Evolutionary conservation across 1,140 invertebrate genomes (phyloP), one percentile per base, ranked within the genome.

Genomic region (Calephelis nemesis): DNA sequence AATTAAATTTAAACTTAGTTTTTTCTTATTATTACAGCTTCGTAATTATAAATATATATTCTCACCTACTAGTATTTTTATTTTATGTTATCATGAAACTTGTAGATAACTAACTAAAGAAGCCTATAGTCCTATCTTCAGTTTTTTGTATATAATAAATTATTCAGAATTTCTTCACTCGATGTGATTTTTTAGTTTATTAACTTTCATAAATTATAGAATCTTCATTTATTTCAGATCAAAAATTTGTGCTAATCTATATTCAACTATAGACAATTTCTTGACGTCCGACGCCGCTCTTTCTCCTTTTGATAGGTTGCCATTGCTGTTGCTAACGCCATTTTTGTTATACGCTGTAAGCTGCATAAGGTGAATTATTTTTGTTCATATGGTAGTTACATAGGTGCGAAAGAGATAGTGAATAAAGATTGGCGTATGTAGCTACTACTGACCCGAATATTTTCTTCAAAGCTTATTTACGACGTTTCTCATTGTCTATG

Each of bases 401-500:
- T 76, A 68, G 81, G 88, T 89, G 83, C 62, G 82, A 90, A 83
- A 84, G 86, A 89, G 89, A 88, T 63, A 81, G 68, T 66, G 9
- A 65, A 79, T 75, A 76, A 7, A 48, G 70, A 82, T 74, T 75
- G 71, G n/a, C n/a, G 62, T 86, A 88, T 64, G 85, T 66, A 89
- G 86, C 88, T 88, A 81, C 79, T 63, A 88, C 74, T 86, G 76
- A 83, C 75, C 84, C 73, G 87, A 91, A 91, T 91, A 91, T 91
- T 91, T 91, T 91, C 88, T 88, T 88, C 83, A 81, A 88, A 91
- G 83, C 88, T 91, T 91, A 91, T 91, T 91, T 91, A 91, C 87
- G 87, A 91, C 89, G 87, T 90, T 91, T 90, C 87, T 91, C 85
- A 85, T 90, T 90, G 89, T 91, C 89, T 91, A 90, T 90, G 87